Evolutionary conservation across 2,797 vertebrate genomes (phyloP), one percentile per base, ranked within the genome.

Genomic region (Selene dorsalis): DNA sequence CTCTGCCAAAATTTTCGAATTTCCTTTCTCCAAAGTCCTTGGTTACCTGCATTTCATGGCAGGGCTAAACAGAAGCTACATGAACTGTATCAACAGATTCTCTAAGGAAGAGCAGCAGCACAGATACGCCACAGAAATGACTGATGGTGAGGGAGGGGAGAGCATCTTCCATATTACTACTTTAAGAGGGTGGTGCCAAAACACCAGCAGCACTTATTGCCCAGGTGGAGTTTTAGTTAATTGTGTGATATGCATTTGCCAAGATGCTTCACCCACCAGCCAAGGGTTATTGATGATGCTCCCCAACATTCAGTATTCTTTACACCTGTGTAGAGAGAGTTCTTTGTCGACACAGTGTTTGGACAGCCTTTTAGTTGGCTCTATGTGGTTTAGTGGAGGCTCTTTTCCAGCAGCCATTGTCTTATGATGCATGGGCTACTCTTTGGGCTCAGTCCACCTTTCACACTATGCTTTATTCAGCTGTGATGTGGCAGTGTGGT

Each of bases 341-440:
- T 71, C 75, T 79, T 62, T 35, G 84, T 87, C 72, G 55, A 84
- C 88, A 48, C 67, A 48, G 77, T 79, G 80, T 74, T 85, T 83
- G 80, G 88, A 79, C 83, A 80, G 87, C 73, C 86, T 85, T 89
- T 80, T 82, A 83, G 77, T 70, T 80, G 77, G 87, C 89, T 83
- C 62, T 57, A 12, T 79, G 78, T 32, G 70, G 50, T 77, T 80
- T 59, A 78, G 84, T 45, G 6, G 79, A 80, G 76, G 74, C 82
- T 85, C 53, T 82, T 91, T 84, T 76, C 85, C 83, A 84, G 69
- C 87, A 86, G 84, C 90, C 80, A 89, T 92, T 92, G 90, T 93
- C 73, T 83, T 79, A 89, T 92, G 90, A 93, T 93, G 83, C 90
- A 91, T 90, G 82, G 75, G 85, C 84, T 80, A 78, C 84, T 85